Conservation (phyloP, 2,888 invertebrate species). For the Yponomeuta plumbellus region DNA sequence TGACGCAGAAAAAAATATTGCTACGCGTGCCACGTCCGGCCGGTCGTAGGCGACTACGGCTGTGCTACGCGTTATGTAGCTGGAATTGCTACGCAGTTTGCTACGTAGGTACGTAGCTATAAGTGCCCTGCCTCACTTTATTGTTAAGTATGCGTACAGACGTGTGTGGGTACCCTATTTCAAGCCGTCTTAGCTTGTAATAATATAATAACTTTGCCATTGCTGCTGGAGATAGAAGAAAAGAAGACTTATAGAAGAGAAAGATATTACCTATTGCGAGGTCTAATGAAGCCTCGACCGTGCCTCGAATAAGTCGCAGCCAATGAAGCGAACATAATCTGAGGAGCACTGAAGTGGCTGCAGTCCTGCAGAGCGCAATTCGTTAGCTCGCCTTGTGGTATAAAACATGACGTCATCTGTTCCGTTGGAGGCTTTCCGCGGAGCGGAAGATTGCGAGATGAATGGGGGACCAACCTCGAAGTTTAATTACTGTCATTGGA, state of each 20-base stretch:
- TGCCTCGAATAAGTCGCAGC: neutral
- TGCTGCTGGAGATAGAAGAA: no score
- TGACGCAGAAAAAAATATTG: neutral
- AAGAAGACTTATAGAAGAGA: neutral
- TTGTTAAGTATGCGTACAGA: no score
- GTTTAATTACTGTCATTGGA: no score
- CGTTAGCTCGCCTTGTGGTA: neutral
- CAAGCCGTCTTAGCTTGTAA: no score
- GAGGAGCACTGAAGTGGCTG: neutral
- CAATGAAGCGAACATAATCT: neutral
- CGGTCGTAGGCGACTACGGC: neutral
- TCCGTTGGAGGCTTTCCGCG: no score
- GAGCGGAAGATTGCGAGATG: no score
- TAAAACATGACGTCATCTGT: no score
- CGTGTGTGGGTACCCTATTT: no score
- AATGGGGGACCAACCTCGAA: no score
- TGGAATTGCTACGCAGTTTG: neutral
- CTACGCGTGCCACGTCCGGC: neutral
- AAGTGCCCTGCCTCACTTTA: no score
- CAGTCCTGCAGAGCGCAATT: neutral
- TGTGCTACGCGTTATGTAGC: neutral
- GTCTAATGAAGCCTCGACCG: neutral
- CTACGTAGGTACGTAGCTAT: neutral
- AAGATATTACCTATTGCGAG: neutral
- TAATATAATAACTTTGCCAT: no score